These are phyloP conservation scores for Asbolus verrucosus DNA, from an alignment of 1,140 invertebrate genomes.

Conservation along the genomic window DNA sequence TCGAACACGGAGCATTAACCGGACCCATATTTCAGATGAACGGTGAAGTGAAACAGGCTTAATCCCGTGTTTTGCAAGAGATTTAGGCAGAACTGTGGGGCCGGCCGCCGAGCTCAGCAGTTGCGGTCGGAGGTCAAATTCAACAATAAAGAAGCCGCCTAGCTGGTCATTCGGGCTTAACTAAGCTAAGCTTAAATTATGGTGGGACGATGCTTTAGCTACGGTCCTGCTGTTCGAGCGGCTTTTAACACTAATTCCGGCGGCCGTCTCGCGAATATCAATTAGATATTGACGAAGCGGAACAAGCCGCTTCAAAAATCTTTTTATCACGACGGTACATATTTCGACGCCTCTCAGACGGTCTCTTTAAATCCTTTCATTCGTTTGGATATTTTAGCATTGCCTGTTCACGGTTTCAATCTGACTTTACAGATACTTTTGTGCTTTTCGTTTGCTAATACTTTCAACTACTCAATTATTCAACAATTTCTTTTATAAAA, in stretches of 20 bases:
- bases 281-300: slow-evolving; percentile 45
- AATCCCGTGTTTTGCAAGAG: slow-evolving; percentile 51
- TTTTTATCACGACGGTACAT: not conserved
- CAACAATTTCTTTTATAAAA: too few relatives aligned
- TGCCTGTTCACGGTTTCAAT: too few relatives aligned
- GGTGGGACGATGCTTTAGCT: slow-evolving; percentile 40
- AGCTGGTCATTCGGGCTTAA: slow-evolving; percentile 56
- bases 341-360: not conserved
- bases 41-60: slow-evolving; percentile 45
- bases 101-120: slow-evolving; percentile 51
- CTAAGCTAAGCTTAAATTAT: slow-evolving; percentile 58
- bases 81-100: slow-evolving; percentile 48
- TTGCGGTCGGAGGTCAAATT: slow-evolving; percentile 56
- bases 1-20: slow-evolving; percentile 43
- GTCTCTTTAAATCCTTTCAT: not conserved
- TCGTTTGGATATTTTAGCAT: not conserved
- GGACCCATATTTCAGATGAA: slow-evolving; percentile 40
- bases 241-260: slow-evolving; percentile 51
- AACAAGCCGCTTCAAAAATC: not conserved
- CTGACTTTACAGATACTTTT: too few relatives aligned
- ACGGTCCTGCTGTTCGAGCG: slow-evolving; percentile 40
- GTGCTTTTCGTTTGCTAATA: too few relatives aligned
- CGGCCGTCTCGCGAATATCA: slow-evolving; percentile 57
- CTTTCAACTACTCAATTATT: too few relatives aligned
- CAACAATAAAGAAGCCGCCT: slow-evolving; percentile 57